phyloP scores from a whole-genome alignment of 2,113 vertebrate genomes.

The Ctenomys sociabilis region DNA sequence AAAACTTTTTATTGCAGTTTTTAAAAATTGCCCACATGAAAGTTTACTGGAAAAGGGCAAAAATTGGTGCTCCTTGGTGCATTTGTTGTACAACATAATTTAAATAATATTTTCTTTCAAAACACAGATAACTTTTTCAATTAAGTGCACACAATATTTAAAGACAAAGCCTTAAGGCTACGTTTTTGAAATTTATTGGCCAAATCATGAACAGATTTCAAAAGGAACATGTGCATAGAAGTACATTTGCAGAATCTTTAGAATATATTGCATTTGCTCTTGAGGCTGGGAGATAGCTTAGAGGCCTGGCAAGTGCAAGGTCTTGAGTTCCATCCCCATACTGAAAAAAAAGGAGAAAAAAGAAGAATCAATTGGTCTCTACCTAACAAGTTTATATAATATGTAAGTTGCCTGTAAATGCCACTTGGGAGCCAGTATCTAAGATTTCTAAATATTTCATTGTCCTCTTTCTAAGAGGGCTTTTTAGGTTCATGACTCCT shows the following conservation, averaged over 20 bases:
- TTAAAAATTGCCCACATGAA: constrained; percentile 75
- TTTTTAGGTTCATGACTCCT: neutral
- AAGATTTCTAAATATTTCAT: neutral
- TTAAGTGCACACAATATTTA: constrained; percentile 56
- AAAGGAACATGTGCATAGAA: constrained; percentile 4
- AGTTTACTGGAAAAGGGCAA: constrained; percentile 59
- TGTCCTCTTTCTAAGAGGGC: neutral
- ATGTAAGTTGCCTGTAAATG: neutral
- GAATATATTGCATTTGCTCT: neutral
- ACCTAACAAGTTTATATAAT: neutral
- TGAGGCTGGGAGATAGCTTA: too few relatives aligned
- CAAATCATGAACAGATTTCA: constrained; percentile 39
- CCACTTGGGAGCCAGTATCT: neutral
- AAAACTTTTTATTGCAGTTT: constrained; percentile 74
- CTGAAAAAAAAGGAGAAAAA: too few relatives aligned
- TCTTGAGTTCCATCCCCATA: too few relatives aligned
- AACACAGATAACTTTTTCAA: neutral
- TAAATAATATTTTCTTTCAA: constrained; percentile 67
- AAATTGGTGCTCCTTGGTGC: constrained; percentile 35
- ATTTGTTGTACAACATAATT: constrained; percentile 25
- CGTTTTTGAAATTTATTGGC: neutral
- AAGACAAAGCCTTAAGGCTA: neutral
- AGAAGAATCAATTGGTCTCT: neutral
- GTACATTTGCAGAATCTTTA: neutral
- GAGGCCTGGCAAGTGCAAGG: too few relatives aligned